A percentile compares a stretch with the other conserved stretches of the same genome.
These are phyloP conservation scores for Orthosia incerta DNA, from an alignment of 2,888 invertebrate genomes.

Conservation along the genomic window DNA sequence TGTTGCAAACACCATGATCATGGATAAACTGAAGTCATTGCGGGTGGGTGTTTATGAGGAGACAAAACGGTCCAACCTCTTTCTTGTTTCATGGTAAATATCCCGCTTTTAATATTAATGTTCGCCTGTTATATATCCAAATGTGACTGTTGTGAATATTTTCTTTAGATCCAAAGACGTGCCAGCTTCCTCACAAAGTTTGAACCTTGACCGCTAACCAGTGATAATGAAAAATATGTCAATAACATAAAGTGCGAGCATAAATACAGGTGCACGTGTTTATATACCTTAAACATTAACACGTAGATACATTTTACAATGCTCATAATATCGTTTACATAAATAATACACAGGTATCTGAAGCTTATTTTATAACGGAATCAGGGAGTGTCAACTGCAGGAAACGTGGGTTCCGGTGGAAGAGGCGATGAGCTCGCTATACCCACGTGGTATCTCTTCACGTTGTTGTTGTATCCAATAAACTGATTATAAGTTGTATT, in stretches of 20 bases:
- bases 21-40: too few species aligned
- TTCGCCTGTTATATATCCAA: too few species aligned
- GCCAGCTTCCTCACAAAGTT: too few species aligned
- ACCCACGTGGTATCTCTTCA: slow-evolving; percentile 16
- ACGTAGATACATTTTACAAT: neutral
- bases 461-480: slow-evolving; percentile 18
- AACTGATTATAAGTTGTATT: neutral
- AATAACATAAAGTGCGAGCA: neutral
- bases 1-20: too few species aligned
- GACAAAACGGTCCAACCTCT: too few species aligned
- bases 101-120: too few species aligned
- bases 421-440: neutral
- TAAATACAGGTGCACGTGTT: too few species aligned
- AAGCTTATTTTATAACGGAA: slow-evolving; percentile 15
- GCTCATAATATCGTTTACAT: slow-evolving; percentile 3
- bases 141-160: too few species aligned
- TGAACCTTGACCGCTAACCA: neutral
- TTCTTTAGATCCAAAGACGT: too few species aligned
- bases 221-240: neutral
- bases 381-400: slow-evolving; percentile 24
- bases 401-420: slow-evolving; percentile 39
- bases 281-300: too few species aligned
- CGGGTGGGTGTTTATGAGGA: too few species aligned
- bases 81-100: too few species aligned
- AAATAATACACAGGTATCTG: slow-evolving; percentile 9